phyloP scores from a whole-genome alignment of 2,113 vertebrate species.

The Vombatus ursinus region DNA sequence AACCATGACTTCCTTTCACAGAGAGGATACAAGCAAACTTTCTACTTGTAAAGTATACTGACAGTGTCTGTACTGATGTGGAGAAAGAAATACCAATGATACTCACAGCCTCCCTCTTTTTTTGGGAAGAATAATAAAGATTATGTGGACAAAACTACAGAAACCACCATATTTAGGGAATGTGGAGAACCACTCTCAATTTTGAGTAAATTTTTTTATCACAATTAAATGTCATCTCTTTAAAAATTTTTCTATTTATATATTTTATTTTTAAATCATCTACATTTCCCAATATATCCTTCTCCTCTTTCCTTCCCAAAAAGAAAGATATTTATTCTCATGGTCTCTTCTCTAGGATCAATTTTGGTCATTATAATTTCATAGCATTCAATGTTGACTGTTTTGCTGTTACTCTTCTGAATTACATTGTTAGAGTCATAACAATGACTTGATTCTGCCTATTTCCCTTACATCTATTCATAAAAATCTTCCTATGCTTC shows the following conservation, averaged over 20 bases:
- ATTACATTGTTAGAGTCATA: neutral
- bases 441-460: no score
- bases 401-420: neutral
- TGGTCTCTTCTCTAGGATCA: neutral
- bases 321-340: neutral
- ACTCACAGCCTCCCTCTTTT: neutral
- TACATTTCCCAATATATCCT: neutral
- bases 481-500: neutral
- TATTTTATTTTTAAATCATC: neutral
- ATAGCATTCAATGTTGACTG: neutral
- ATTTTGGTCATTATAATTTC: neutral
- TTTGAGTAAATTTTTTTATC: neutral
- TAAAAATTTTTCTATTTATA: neutral
- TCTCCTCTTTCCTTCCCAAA: neutral
- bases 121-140: neutral
- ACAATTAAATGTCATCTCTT: neutral
- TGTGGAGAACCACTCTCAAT: neutral
- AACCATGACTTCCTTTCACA: neutral
- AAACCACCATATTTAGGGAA: neutral
- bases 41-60: neutral
- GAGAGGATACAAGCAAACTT: neutral
- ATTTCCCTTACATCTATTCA: neutral
- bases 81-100: neutral
- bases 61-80: neutral
- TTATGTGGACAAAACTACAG: neutral